phyloP scores from a whole-genome alignment of 2,797 vertebrate genomes.

The Semaprochilodus insignis region DNA sequence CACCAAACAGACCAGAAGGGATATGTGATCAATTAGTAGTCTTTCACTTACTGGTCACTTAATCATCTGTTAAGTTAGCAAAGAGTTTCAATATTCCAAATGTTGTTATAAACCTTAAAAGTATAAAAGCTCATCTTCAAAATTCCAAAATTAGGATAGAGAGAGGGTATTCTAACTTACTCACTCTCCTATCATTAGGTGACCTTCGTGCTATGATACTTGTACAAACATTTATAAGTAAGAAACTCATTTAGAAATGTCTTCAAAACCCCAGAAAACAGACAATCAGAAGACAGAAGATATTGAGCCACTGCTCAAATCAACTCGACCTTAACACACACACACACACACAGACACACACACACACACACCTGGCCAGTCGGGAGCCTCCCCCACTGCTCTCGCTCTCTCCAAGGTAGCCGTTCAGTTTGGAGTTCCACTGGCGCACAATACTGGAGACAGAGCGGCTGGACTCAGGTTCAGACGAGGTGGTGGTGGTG shows the following conservation, averaged over 20 bases:
- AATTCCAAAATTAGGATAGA: background rate
- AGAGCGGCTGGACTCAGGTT: conserved; percentile 83
- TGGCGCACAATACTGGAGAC: conserved; percentile 95
- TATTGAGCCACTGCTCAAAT: background rate
- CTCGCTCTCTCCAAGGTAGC: conserved; percentile 83
- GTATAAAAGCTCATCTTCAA: background rate
- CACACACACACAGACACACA: conserved; percentile 41
- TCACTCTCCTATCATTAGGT: background rate
- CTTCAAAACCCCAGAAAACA: too few relatives aligned
- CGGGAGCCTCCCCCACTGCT: conserved; percentile 60
- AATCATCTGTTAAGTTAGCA: background rate
- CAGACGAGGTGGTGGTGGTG: conserved; percentile 83
- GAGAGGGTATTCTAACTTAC: background rate
- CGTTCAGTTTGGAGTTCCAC: conserved; percentile 93
- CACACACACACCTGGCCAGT: conserved; percentile 74
- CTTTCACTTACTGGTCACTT: background rate
- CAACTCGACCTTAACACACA: background rate
- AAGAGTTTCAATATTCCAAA: background rate
- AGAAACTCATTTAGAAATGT: too few relatives aligned
- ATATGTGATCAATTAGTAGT: background rate
- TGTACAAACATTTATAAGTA: too few relatives aligned
- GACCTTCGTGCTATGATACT: too few relatives aligned
- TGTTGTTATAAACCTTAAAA: background rate
- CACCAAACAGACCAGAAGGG: background rate
- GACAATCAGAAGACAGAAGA: too few relatives aligned